Conservation (phyloP, 2,888 invertebrate species). For the Pristionchus mayeri region DNA sequence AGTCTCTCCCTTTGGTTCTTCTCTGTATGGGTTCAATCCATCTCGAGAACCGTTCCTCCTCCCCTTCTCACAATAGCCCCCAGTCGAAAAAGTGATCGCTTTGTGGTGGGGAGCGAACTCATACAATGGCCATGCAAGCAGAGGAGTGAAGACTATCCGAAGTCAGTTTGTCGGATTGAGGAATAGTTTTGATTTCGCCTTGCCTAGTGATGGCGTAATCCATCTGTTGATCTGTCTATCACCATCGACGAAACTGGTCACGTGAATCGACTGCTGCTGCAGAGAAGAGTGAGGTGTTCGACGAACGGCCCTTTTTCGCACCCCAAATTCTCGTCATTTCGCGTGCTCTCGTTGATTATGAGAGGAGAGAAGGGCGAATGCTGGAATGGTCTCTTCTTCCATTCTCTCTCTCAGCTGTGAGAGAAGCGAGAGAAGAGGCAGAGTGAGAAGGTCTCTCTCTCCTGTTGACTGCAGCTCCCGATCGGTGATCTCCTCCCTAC, state of each 20-base stretch:
- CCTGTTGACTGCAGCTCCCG: neutral
- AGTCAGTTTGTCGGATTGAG: neutral
- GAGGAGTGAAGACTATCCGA: neutral
- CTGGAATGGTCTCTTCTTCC: neutral
- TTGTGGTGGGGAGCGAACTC: slow-evolving; percentile 7
- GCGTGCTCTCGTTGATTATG: neutral
- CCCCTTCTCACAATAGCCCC: neutral
- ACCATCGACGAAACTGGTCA: neutral
- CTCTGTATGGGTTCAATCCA: neutral
- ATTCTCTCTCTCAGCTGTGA: neutral
- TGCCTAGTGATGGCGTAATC: neutral
- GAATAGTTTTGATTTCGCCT: neutral
- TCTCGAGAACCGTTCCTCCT: neutral
- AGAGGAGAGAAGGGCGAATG: neutral
- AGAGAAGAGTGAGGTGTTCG: neutral
- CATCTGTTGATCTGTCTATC: neutral
- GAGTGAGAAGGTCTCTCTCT: neutral
- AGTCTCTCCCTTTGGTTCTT: neutral
- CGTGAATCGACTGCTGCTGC: neutral
- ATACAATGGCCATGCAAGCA: neutral
- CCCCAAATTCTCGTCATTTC: neutral
- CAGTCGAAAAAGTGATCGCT: slow-evolving; percentile 31
- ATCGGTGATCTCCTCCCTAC: neutral
- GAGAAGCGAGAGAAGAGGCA: neutral
- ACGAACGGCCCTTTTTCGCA: neutral